Evolutionary conservation across 2,888 invertebrate species (phyloP), one percentile per base, ranked within the genome.

Genomic region (Heliconius erato): DNA sequence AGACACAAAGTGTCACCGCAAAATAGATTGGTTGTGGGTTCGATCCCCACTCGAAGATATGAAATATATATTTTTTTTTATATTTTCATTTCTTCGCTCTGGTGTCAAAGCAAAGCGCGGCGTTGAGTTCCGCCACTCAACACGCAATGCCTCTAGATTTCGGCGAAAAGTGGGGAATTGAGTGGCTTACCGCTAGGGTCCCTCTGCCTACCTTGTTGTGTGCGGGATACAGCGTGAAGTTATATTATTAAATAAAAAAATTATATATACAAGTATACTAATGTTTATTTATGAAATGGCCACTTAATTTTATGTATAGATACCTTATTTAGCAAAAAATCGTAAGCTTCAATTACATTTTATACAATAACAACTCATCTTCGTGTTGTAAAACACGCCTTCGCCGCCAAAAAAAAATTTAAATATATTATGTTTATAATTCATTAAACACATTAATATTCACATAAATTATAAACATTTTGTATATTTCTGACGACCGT

Each of bases 241-340:
- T 49, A n/a, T n/a, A n/a, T 35, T 19, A 32, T 2, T 32, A 69
- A 69, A 69, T 9, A 35, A 69, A 28, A 35, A 19, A 32, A 32
- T 32, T 32, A 19, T 54, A 16, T 9, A 32, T 6, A 23, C 35
- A n/a, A 35, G 11, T 12, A n/a, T 63, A 14, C 59, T 0, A 59
- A 16, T 28, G 12, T n/a, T 32, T 65, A 49, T 68, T 78, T 78
- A n/a, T 19, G 3, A 68, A 68, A 78, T 32, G 78, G 23, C 68
- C 28, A 12, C 67, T 49, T 28, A 11, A 65, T 3, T 32, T 63
- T 35, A 44, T 68, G 19, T 12, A 19, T 65, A 40, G 23, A 19
- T 71, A 32, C 68, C 65, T n/a, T 14, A 82, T 71, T 76, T 35
- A 79, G 82, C n/a, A 74, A 79, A 82, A 82, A 82, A 28, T 44